These are phyloP conservation scores for Isaurus tuberculatus DNA, from an alignment of 92 coral and sea anemone species.

Conservation along the genomic window DNA sequence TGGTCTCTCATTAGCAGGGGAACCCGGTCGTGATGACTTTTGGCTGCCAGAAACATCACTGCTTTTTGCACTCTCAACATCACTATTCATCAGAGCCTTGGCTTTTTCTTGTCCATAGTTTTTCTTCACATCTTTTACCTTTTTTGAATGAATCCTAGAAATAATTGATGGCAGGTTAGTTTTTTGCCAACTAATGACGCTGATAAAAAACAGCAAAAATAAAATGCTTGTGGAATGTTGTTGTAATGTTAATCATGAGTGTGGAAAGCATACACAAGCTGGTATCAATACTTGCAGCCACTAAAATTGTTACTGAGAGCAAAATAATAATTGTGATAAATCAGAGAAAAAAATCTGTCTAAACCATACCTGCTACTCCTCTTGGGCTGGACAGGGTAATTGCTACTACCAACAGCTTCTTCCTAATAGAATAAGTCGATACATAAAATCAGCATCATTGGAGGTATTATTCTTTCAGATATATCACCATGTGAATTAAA, in stretches of 20 bases:
- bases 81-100: conserved; percentile 13
- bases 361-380: conserved; percentile 10
- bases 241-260: no score
- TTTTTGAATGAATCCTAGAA: conserved; percentile 34
- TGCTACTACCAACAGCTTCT: background rate
- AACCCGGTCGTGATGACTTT: conserved; percentile 10
- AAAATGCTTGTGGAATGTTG: no score
- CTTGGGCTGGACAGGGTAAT: background rate
- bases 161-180: background rate
- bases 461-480: background rate
- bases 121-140: conserved; percentile 36
- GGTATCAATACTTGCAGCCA: no score
- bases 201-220: no score
- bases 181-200: no score
- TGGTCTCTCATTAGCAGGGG: conserved; percentile 32
- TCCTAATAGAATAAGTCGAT: background rate
- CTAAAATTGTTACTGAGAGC: no score
- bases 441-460: background rate
- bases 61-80: conserved; percentile 9
- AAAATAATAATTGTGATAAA: no score
- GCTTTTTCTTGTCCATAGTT: conserved; percentile 48
- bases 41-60: conserved; percentile 16
- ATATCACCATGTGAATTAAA: background rate
- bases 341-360: no score
- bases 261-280: no score